Conservation (phyloP, 2,888 invertebrate species). For the Stratiomys singularior region DNA sequence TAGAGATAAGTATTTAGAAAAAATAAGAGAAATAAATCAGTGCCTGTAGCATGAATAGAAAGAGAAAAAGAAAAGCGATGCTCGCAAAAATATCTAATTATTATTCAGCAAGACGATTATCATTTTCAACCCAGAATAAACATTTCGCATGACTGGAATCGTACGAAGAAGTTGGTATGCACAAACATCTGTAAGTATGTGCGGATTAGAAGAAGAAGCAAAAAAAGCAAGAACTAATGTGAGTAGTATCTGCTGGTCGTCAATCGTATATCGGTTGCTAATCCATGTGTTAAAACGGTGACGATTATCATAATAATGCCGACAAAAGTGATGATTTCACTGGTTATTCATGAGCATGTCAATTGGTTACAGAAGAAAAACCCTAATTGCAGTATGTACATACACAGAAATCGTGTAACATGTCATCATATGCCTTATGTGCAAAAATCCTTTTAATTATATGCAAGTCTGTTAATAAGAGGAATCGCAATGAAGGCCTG, state of each 20-base stretch:
- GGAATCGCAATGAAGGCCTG: too few species aligned
- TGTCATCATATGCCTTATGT: too few species aligned
- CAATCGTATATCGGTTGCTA: neutral
- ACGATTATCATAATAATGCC: neutral
- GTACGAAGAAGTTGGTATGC: neutral
- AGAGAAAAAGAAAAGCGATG: too few species aligned
- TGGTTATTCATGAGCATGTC: neutral
- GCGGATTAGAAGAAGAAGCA: neutral
- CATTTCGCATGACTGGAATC: neutral
- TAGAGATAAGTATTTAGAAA: too few species aligned
- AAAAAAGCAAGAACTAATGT: too few species aligned
- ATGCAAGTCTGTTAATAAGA: too few species aligned
- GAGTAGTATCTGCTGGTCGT: neutral
- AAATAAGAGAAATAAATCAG: neutral
- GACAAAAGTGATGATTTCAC: neutral
- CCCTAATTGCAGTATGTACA: too few species aligned
- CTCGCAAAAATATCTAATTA: neutral
- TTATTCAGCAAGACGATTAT: neutral
- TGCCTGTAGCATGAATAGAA: too few species aligned
- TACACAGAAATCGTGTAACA: too few species aligned
- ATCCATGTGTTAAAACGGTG: neutral
- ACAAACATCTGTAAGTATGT: neutral
- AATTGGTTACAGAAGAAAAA: neutral
- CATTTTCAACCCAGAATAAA: neutral
- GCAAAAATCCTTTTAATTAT: too few species aligned